These are phyloP conservation scores for Slavum lentiscoides DNA, from an alignment of 2,888 invertebrate species.

Conservation along the genomic window DNA sequence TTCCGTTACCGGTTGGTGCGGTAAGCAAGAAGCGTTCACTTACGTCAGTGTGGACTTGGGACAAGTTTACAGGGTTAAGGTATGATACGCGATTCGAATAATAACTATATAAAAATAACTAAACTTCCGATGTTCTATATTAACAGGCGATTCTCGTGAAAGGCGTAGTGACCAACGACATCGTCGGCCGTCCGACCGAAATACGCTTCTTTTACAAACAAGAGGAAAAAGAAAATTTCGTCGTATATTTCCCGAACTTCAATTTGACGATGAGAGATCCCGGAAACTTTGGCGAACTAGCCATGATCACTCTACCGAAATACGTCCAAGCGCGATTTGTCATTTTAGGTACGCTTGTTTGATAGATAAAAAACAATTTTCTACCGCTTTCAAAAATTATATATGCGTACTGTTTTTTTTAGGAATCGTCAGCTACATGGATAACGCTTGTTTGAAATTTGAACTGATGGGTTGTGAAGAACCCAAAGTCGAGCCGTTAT, in stretches of 20 bases:
- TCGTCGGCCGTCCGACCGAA: constrained; percentile 93
- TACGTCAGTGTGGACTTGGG: constrained; percentile 95
- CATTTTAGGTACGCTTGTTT: constrained; percentile 66
- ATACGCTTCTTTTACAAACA: constrained; percentile 96
- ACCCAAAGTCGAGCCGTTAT: constrained; percentile 76
- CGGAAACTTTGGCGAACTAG: constrained; percentile 94
- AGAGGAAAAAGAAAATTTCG: constrained; percentile 90
- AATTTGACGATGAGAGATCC: constrained; percentile 92
- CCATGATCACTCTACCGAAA: constrained; percentile 92
- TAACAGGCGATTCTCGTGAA: constrained; percentile 83
- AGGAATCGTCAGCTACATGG: constrained; percentile 95
- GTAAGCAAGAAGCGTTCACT: constrained; percentile 94
- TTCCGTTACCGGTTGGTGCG: constrained; percentile 94
- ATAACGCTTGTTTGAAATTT: constrained; percentile 93
- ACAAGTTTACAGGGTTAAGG: constrained; percentile 85
- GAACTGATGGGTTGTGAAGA: constrained; percentile 96
- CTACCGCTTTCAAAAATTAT: no score
- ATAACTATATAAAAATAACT: background rate
- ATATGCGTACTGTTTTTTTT: background rate
- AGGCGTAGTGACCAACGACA: constrained; percentile 92
- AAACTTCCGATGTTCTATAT: background rate
- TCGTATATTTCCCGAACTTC: constrained; percentile 95
- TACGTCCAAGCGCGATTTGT: constrained; percentile 92
- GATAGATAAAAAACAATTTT: background rate
- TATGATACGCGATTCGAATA: constrained; percentile 48